Evolutionary conservation across 2,113 vertebrate genomes (phyloP).

Genomic region (Chaenocephalus aceratus): DNA sequence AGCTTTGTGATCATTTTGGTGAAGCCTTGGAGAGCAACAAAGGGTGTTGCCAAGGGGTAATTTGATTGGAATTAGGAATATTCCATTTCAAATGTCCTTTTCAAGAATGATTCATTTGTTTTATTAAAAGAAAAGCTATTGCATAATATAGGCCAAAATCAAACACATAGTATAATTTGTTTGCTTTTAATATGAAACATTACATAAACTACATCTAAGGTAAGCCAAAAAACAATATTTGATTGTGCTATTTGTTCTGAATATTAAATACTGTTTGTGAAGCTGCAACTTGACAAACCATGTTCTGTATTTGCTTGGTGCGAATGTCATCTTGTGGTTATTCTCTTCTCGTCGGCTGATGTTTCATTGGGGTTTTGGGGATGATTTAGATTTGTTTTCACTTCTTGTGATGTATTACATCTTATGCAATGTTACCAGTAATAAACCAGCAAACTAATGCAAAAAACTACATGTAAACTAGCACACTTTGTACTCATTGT

Average conservation of each 20-base stretch:
- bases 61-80: not conserved
- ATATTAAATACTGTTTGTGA: not conserved
- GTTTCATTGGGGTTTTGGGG: not conserved
- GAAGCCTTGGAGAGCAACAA: not conserved
- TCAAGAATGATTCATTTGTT: not conserved
- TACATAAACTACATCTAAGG: not conserved
- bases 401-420: not conserved
- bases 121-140: not conserved
- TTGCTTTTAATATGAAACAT: not conserved
- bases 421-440: too few relatives aligned
- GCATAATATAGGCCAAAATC: not conserved
- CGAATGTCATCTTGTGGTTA: slow-evolving; percentile 33
- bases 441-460: too few relatives aligned
- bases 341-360: not conserved
- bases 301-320: not conserved
- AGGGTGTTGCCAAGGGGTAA: not conserved
- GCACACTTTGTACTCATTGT: not conserved
- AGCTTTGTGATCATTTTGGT: not conserved
- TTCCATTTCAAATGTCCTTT: not conserved
- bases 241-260: not conserved
- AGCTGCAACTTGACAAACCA: not conserved
- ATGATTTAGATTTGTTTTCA: not conserved
- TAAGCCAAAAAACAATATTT: not conserved
- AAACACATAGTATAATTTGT: not conserved
- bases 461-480: not conserved